Percentiles rank a stretch among this genome's conserved stretches.
phyloP scores from a whole-genome alignment of 1,140 invertebrate species.

The Mamestra configurata region DNA sequence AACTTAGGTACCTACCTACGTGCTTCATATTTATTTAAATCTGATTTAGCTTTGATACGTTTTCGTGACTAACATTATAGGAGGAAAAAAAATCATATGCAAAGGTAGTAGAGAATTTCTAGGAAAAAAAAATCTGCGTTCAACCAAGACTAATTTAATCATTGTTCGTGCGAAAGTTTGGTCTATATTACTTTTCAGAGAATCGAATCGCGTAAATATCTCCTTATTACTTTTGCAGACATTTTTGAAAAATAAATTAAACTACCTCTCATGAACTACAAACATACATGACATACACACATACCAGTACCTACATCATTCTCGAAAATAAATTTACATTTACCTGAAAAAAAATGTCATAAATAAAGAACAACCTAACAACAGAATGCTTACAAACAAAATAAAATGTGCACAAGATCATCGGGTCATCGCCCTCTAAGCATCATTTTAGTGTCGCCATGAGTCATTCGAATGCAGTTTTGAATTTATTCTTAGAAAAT shows the following conservation, averaged over 20 bases:
- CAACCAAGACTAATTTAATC: too few species aligned
- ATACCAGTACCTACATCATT: neutral
- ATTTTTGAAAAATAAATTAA: neutral
- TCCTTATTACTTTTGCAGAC: neutral
- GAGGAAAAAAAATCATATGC: too few species aligned
- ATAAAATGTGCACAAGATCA: slow-evolving; percentile 67
- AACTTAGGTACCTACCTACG: neutral
- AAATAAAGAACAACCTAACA: slow-evolving; percentile 32
- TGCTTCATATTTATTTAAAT: slow-evolving; percentile 3
- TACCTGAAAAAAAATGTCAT: slow-evolving; percentile 1
- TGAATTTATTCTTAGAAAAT: slow-evolving; percentile 85
- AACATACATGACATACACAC: too few species aligned
- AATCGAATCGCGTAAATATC: neutral
- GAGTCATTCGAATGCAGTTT: slow-evolving; percentile 83
- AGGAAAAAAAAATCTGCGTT: too few species aligned
- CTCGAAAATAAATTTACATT: neutral
- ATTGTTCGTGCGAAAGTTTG: too few species aligned
- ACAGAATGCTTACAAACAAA: slow-evolving; percentile 51
- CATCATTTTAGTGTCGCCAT: slow-evolving; percentile 67
- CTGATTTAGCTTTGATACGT: too few species aligned
- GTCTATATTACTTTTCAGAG: too few species aligned
- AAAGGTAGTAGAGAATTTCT: too few species aligned
- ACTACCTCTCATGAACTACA: neutral
- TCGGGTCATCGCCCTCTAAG: slow-evolving; percentile 70
- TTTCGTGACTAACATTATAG: too few species aligned